A percentile compares a stretch with the other conserved stretches of the same genome.
These are phyloP conservation scores for Pteruthius melanotis DNA, from an alignment of 2,113 vertebrate species.

Conservation along the genomic window DNA sequence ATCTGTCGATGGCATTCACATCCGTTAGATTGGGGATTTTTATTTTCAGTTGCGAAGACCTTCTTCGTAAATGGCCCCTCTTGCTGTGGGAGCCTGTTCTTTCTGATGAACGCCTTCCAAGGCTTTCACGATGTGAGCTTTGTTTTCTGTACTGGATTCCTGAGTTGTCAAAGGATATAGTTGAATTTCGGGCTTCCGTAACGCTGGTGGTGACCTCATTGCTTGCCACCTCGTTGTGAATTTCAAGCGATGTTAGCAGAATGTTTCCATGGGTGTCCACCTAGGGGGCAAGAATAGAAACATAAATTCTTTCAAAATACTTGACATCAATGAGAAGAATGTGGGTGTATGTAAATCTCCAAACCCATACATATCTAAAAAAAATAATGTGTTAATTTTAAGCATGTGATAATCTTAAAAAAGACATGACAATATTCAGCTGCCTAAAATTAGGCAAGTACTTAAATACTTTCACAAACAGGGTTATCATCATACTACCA, in stretches of 20 bases:
- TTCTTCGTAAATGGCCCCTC: constrained; percentile 86
- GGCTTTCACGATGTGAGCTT: constrained; percentile 74
- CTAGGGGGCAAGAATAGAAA: constrained; percentile 63
- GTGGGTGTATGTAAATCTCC: neutral
- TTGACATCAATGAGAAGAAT: neutral
- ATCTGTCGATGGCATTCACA: constrained; percentile 96
- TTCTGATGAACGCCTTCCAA: constrained; percentile 78
- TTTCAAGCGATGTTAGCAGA: constrained; percentile 91
- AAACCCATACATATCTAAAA: neutral
- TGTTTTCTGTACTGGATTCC: constrained; percentile 93
- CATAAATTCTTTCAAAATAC: neutral
- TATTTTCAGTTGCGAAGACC: constrained; percentile 94
- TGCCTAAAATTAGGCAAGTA: neutral
- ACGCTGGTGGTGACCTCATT: constrained; percentile 85
- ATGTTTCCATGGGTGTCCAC: constrained; percentile 96
- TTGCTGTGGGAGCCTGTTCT: constrained; percentile 78
- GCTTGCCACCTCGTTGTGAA: constrained; percentile 91
- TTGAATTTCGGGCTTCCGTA: constrained; percentile 86
- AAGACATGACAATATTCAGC: neutral
- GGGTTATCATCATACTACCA: neutral
- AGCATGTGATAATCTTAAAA: neutral
- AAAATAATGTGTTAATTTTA: neutral
- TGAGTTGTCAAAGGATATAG: constrained; percentile 88
- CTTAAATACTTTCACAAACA: neutral
- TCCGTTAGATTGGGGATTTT: constrained; percentile 98